Conservation (phyloP, 2,797 vertebrate genomes). For the Coreius guichenoti region DNA sequence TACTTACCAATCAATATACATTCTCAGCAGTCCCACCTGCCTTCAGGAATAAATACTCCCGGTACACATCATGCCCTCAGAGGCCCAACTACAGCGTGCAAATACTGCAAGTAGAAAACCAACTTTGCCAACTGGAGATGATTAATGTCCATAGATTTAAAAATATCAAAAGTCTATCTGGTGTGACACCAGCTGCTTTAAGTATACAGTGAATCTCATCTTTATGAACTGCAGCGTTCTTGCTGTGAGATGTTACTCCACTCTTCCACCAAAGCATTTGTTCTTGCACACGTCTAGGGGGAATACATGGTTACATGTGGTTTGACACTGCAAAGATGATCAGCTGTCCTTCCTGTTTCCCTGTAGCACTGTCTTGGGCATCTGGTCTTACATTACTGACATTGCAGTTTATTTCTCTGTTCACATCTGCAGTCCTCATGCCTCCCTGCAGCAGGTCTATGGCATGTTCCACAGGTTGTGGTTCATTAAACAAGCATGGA, state of each 20-base stretch:
- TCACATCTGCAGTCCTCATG: too few species aligned
- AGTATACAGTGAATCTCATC: background rate
- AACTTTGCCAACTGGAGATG: background rate
- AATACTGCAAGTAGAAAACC: background rate
- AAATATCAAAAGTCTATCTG: background rate
- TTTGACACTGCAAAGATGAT: too few species aligned
- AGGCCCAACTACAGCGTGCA: background rate
- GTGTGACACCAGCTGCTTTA: background rate
- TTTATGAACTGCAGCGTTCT: background rate
- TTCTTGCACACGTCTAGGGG: background rate
- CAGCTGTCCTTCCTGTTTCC: too few species aligned
- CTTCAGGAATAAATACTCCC: slow-evolving; percentile 12
- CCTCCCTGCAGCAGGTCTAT: too few species aligned
- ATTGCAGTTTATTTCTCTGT: too few species aligned
- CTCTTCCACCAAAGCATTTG: background rate
- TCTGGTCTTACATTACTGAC: too few species aligned
- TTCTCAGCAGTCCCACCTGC: slow-evolving; percentile 6
- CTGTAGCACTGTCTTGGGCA: too few species aligned
- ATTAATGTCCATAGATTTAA: background rate
- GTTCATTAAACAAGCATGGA: too few species aligned
- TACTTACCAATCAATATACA: slow-evolving; percentile 42
- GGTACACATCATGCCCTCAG: slow-evolving; percentile 1
- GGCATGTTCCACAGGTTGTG: too few species aligned
- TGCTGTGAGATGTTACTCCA: background rate
- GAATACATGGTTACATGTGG: background rate